A percentile compares a stretch with the other conserved stretches of the same genome.
Evolutionary conservation across 2,113 vertebrate genomes (phyloP).

Genomic region (Rhodinocichla rosea): DNA sequence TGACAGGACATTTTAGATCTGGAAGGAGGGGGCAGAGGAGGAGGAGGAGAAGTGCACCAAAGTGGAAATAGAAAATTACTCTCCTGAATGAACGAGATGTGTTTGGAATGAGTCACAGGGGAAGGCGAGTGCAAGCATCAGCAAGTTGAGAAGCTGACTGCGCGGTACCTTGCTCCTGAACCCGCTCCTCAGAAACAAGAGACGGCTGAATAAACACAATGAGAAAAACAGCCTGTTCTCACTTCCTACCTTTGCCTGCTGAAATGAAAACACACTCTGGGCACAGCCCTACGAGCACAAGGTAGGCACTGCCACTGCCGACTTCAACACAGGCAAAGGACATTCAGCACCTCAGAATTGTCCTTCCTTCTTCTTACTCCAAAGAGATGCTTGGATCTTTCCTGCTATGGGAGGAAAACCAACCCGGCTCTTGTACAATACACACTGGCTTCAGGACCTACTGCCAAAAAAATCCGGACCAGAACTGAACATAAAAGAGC

Average conservation of each 20-base stretch:
- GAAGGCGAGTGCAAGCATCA: slow-evolving; percentile 69
- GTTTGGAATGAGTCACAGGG: slow-evolving; percentile 69
- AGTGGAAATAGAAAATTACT: slow-evolving; percentile 73
- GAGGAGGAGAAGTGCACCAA: slow-evolving; percentile 54
- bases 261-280: not conserved
- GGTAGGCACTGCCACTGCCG: not conserved
- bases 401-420: not conserved
- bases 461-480: not conserved
- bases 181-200: slow-evolving; percentile 13
- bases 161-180: slow-evolving; percentile 31
- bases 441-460: not conserved
- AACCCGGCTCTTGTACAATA: not conserved
- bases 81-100: slow-evolving; percentile 57
- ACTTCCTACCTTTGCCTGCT: not conserved
- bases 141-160: slow-evolving; percentile 57
- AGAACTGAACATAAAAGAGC: not conserved
- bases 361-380: not conserved
- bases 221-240: not conserved
- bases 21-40: slow-evolving; percentile 35
- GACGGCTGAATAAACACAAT: slow-evolving; percentile 37
- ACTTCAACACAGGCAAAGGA: not conserved
- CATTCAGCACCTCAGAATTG: not conserved
- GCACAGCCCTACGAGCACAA: rapidly evolving
- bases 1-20: slow-evolving; percentile 63
- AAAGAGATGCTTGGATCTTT: not conserved